Conservation (phyloP, 2,113 vertebrate genomes). For the Dromiciops gliroides region DNA sequence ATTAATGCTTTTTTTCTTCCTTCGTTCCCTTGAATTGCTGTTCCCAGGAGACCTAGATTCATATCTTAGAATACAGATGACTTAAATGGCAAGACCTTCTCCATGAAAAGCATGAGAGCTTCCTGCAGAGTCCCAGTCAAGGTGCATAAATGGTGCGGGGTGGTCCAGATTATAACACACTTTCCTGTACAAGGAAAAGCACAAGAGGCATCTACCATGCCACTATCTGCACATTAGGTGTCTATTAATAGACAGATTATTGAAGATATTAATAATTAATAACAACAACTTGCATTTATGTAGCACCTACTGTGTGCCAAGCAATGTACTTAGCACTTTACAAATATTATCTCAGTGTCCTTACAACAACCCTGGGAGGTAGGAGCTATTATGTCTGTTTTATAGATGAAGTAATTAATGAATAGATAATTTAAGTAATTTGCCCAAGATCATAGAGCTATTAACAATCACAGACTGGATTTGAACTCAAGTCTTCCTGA, state of each 20-base stretch:
- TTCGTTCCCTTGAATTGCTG: not conserved
- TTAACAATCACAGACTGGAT: not conserved
- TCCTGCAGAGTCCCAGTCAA: not conserved
- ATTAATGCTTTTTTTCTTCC: not conserved
- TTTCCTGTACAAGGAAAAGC: not conserved
- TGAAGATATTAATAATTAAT: not conserved
- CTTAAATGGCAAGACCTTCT: not conserved
- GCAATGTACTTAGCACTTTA: no score
- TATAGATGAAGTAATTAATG: not conserved
- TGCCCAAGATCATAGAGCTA: not conserved
- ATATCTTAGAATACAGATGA: not conserved
- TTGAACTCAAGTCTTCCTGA: not conserved
- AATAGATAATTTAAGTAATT: not conserved
- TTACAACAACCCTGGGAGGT: not conserved
- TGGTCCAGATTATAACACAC: not conserved
- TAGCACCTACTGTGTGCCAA: not conserved
- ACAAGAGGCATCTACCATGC: not conserved
- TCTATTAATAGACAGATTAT: not conserved
- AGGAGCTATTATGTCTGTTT: not conserved
- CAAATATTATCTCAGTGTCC: not conserved
- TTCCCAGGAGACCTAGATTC: not conserved
- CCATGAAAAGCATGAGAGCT: not conserved
- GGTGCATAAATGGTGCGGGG: accelerated
- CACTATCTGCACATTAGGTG: not conserved
- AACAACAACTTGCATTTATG: not conserved